Evolutionary conservation across 2,888 invertebrate genomes (phyloP), one percentile per base, ranked within the genome.

Genomic region (Nomada ruficornis): DNA sequence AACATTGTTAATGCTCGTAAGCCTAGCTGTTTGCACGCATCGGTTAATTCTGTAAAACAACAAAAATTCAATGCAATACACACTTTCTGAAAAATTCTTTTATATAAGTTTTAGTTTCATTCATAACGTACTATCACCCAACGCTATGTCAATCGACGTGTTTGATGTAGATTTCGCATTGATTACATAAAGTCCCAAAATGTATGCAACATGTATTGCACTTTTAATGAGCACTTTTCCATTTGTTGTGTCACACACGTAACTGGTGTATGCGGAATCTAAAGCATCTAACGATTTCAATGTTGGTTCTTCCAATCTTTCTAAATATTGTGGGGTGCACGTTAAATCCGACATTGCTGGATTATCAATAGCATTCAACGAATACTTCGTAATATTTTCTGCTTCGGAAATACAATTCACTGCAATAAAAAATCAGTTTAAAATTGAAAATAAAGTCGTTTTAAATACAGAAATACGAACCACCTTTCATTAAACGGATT

Each of bases 141-240:
- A 95, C 72, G 95, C 95, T 85, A 96, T 96, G 90, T 96, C 96
- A 42, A 96, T 96, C 62, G 97, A 96, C 0, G 96, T 96, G 92
- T 97, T 97, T 3, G 97, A 96, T 11, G 97, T 96, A 2, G 97
- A 96, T 92, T 96, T 96, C n/a, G 97, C 97, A 88, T 96, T 96
- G 65, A 97, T 94, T 83, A 97, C 94, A 90, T 95, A 95, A 69
- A 95, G 95, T 5, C 96, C 94, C 67, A 96, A 92, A 67, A 95
- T 94, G 92, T 96, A 96, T 7, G 95, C 94, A 78, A 95, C 94
- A 80, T 94, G 94, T 86, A 94, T 95, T 23, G 96, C 93, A 83
- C 92, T 91, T 52, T 94, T 94, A 57, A 94, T 91, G 20, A 95
- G 91, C 77, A 93, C 85, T 88, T 93, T 89, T 90, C 94, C 90